phyloP scores from a whole-genome alignment of 2,888 invertebrate species.

The Sisyra nigra region DNA sequence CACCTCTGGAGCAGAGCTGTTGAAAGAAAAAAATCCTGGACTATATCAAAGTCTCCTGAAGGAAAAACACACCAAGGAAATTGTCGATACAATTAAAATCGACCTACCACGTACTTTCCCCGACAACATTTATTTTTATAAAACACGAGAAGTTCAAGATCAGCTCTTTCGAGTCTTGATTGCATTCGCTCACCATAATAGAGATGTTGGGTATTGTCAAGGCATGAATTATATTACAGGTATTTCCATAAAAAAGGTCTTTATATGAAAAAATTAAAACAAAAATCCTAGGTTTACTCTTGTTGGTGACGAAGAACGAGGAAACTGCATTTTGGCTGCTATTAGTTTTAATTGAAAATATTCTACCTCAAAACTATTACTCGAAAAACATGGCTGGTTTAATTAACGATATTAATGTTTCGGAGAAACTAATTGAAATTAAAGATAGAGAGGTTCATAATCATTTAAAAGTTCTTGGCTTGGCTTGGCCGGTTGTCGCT shows the following conservation, averaged over 20 bases:
- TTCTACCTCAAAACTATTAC: constrained; percentile 77
- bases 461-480: constrained; percentile 62
- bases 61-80: constrained; percentile 49
- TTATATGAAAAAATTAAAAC: neutral
- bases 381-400: constrained; percentile 79
- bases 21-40: constrained; percentile 44
- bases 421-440: constrained; percentile 70
- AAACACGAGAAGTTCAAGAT: constrained; percentile 52
- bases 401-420: constrained; percentile 75
- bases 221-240: constrained; percentile 87
- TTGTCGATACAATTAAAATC: constrained; percentile 69
- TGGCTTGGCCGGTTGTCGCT: constrained; percentile 81
- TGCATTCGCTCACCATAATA: constrained; percentile 79
- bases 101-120: constrained; percentile 90
- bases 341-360: constrained; percentile 72
- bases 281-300: constrained; percentile 42
- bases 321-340: constrained; percentile 87
- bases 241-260: constrained; percentile 12
- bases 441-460: constrained; percentile 67
- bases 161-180: constrained; percentile 73
- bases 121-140: constrained; percentile 83
- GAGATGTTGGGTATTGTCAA: constrained; percentile 84
- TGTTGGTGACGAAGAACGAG: constrained; percentile 77
- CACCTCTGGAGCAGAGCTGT: constrained; percentile 62
- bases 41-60: constrained; percentile 52